These are phyloP conservation scores for Phalacrocorax carbo DNA, from an alignment of 2,113 vertebrate species.

Conservation along the genomic window DNA sequence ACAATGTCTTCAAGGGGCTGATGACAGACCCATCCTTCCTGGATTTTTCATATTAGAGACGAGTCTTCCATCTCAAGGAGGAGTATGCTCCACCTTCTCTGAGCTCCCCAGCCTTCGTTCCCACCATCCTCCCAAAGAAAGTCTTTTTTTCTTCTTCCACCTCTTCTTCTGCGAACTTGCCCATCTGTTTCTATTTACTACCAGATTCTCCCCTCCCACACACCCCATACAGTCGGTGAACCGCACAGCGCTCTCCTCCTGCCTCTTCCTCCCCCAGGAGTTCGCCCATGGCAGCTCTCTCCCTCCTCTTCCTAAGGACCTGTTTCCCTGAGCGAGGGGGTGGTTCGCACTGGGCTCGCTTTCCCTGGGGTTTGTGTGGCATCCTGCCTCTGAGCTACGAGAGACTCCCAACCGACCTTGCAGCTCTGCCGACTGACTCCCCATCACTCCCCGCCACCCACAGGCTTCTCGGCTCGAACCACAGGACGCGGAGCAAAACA, in stretches of 20 bases:
- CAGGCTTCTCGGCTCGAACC: fast-evolving
- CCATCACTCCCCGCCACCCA: background rate
- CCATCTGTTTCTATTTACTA: slow-evolving; percentile 19
- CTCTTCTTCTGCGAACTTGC: background rate
- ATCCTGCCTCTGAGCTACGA: background rate
- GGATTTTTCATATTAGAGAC: background rate
- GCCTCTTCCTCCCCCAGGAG: background rate
- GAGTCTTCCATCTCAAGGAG: background rate
- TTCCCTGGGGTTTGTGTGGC: background rate
- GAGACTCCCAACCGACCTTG: background rate
- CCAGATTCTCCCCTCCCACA: background rate
- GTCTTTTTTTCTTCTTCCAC: background rate
- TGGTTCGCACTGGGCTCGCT: fast-evolving
- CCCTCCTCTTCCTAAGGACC: background rate
- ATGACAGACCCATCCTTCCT: background rate
- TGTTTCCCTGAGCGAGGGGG: fast-evolving
- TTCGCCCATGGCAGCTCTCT: background rate
- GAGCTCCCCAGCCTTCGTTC: background rate
- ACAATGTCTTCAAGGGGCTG: background rate
- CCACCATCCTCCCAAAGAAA: background rate
- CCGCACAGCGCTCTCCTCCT: background rate
- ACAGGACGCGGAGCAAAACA: fast-evolving
- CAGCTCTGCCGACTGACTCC: background rate
- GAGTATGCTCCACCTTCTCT: background rate
- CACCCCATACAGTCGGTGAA: background rate